Percentiles rank a stretch among this genome's conserved stretches.
These are phyloP conservation scores for Lipophrys pholis DNA, from an alignment of 2,113 vertebrate species.

Conservation along the genomic window DNA sequence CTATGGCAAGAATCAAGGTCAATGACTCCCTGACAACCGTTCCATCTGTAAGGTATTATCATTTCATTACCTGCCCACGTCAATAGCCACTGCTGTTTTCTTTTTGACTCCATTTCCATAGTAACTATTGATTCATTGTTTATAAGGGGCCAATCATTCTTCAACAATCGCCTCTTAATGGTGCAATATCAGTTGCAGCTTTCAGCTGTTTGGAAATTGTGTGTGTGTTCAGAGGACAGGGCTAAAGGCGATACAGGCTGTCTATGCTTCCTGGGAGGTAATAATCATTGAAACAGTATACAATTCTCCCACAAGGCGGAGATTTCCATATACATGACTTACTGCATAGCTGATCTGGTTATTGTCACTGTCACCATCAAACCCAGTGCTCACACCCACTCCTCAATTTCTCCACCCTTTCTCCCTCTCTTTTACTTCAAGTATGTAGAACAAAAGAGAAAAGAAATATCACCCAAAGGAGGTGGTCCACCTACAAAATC, in stretches of 20 bases:
- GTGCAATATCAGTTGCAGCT: slow-evolving; percentile 59
- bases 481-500: slow-evolving; percentile 79
- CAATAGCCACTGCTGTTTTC: slow-evolving; percentile 64
- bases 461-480: slow-evolving; percentile 78
- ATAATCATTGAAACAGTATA: slow-evolving; percentile 45
- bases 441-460: slow-evolving; percentile 77
- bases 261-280: slow-evolving; percentile 48
- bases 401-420: slow-evolving; percentile 35
- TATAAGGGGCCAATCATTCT: slow-evolving; percentile 69
- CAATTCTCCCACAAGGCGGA: slow-evolving; percentile 42
- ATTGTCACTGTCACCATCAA: slow-evolving; percentile 59
- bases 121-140: slow-evolving; percentile 78
- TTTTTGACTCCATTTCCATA: slow-evolving; percentile 78
- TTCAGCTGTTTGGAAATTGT: slow-evolving; percentile 45
- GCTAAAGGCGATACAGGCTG: slow-evolving; percentile 42
- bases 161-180: slow-evolving; percentile 73
- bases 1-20: slow-evolving; percentile 73
- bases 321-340: slow-evolving; percentile 56
- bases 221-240: slow-evolving; percentile 24
- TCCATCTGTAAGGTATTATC: slow-evolving; percentile 77
- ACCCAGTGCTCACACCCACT: slow-evolving; percentile 20
- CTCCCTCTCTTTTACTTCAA: slow-evolving; percentile 47
- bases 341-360: slow-evolving; percentile 49
- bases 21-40: slow-evolving; percentile 78
- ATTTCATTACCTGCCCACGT: slow-evolving; percentile 76